Conservation (phyloP, 1,140 invertebrate genomes). For the Probaryconus sp. region DNA sequence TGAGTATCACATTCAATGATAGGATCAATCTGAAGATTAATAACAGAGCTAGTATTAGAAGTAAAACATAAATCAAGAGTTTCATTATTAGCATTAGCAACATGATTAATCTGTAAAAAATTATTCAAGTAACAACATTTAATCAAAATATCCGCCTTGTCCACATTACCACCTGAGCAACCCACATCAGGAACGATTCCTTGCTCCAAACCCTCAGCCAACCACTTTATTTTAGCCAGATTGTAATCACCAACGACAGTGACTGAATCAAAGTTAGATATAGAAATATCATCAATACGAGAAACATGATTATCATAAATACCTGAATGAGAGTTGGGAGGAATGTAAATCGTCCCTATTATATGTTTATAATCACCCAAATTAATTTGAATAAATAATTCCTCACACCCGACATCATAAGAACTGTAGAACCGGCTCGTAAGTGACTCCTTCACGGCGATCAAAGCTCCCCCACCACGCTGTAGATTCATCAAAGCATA, state of each 20-base stretch:
- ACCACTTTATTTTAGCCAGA: constrained; percentile 16
- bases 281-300: background rate
- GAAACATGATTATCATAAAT: constrained; percentile 1
- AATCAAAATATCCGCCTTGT: background rate
- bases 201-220: background rate
- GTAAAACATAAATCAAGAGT: constrained; percentile 15
- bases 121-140: background rate
- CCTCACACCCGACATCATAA: background rate
- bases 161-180: background rate
- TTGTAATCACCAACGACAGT: constrained; percentile 15
- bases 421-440: background rate
- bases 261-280: background rate
- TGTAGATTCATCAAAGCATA: background rate
- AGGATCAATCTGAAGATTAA: background rate
- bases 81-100: background rate
- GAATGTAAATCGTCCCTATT: constrained; percentile 6
- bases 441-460: background rate
- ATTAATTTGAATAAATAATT: constrained; percentile 1
- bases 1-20: background rate
- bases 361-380: background rate
- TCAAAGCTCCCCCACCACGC: constrained; percentile 12
- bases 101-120: constrained; percentile 5
- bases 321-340: background rate
- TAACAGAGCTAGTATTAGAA: background rate
- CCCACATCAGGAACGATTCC: background rate